These are phyloP conservation scores for Octopus sinensis DNA, from an alignment of 1,140 invertebrate genomes.

Conservation along the genomic window DNA sequence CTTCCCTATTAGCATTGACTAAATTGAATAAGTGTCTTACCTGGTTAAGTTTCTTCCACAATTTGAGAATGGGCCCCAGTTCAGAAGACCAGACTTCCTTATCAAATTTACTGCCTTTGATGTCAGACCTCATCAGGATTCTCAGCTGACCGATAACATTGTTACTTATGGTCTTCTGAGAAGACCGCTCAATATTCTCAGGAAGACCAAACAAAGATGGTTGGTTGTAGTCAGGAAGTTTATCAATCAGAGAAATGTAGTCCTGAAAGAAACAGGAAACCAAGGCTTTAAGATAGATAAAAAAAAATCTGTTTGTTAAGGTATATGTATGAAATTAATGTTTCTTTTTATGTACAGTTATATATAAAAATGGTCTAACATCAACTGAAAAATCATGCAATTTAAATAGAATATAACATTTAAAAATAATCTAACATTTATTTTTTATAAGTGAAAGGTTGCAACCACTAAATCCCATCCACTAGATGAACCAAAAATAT, in stretches of 20 bases:
- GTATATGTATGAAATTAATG: too few species aligned
- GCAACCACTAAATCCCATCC: too few species aligned
- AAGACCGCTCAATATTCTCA: slow-evolving; percentile 75
- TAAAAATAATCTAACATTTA: too few species aligned
- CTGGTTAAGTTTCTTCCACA: slow-evolving; percentile 76
- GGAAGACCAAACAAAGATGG: slow-evolving; percentile 76
- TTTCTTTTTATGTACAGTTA: too few species aligned
- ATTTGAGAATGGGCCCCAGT: slow-evolving; percentile 67
- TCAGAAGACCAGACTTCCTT: slow-evolving; percentile 63
- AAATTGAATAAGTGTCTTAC: slow-evolving; percentile 38
- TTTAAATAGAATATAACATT: too few species aligned
- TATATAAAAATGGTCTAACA: too few species aligned
- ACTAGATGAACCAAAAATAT: too few species aligned
- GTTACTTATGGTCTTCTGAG: slow-evolving; percentile 69
- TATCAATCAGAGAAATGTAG: slow-evolving; percentile 64
- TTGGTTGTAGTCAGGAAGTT: slow-evolving; percentile 67
- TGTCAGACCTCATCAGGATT: slow-evolving; percentile 50
- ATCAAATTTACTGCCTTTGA: slow-evolving; percentile 56
- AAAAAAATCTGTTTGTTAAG: too few species aligned
- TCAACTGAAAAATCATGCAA: too few species aligned
- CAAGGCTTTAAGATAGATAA: too few species aligned
- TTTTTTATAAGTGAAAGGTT: too few species aligned
- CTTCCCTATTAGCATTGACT: too few species aligned
- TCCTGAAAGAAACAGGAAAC: slow-evolving; percentile 59
- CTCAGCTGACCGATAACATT: slow-evolving; percentile 67